These are phyloP conservation scores for Dendrocincla tyrannina DNA, from an alignment of 2,797 vertebrate species.

Conservation along the genomic window DNA sequence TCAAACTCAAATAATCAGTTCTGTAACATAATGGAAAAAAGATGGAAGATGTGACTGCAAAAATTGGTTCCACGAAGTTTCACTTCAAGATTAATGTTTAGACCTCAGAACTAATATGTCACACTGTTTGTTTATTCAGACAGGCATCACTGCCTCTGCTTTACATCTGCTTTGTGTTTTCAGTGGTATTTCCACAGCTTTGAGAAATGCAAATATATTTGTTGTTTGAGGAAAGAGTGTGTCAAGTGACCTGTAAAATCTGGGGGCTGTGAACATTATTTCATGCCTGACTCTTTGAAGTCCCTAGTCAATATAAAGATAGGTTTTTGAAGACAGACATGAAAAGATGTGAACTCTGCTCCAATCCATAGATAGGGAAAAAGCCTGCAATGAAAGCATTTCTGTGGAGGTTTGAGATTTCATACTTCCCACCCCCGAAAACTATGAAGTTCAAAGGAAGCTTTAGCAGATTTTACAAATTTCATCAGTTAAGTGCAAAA, in stretches of 20 bases:
- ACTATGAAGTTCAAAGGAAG: neutral
- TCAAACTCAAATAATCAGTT: neutral
- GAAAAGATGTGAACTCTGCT: neutral
- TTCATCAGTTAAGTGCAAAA: neutral
- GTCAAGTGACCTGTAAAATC: conserved; percentile 1
- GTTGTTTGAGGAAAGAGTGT: neutral
- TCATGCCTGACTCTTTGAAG: neutral
- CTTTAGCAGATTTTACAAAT: neutral
- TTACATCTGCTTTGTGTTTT: conserved; percentile 25
- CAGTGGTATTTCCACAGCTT: conserved; percentile 1
- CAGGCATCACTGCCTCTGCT: neutral
- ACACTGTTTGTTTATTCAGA: neutral
- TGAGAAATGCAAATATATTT: conserved; percentile 2
- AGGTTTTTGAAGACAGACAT: conserved; percentile 9
- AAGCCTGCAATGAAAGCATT: neutral
- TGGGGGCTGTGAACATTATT: neutral
- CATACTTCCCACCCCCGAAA: neutral
- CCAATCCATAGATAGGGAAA: neutral
- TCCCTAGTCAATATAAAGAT: neutral
- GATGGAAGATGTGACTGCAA: neutral
- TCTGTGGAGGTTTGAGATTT: neutral
- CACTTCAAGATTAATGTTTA: conserved; percentile 5
- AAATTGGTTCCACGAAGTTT: neutral
- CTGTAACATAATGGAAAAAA: neutral
- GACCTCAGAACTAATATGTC: neutral